phyloP scores from a whole-genome alignment of 1,140 invertebrate genomes.

The Drosophila kikkawai region DNA sequence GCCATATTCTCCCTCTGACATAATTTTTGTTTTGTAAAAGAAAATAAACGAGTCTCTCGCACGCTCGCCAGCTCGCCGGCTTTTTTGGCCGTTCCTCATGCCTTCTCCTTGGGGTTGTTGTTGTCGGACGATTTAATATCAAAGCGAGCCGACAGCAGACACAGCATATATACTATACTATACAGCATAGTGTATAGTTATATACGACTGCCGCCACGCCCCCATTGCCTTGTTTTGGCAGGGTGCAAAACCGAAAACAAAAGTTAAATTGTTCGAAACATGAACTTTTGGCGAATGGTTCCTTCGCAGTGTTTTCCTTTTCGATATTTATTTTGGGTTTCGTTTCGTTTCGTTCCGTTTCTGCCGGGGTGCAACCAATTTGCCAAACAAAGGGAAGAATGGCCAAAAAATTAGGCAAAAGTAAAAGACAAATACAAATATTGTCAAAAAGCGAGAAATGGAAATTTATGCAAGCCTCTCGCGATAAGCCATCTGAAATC shows the following conservation, averaged over 20 bases:
- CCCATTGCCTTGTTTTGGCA: slow-evolving; percentile 57
- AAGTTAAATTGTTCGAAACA: slow-evolving; percentile 72
- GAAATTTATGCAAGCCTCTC: slow-evolving; percentile 71
- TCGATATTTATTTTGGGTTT: slow-evolving; percentile 67
- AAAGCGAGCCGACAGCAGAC: slow-evolving; percentile 70
- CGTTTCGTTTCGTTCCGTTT: slow-evolving; percentile 20
- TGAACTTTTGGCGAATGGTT: slow-evolving; percentile 61
- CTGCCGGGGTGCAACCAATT: slow-evolving; percentile 49
- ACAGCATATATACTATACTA: too few relatives aligned
- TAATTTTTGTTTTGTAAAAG: slow-evolving; percentile 52
- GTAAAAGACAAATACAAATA: slow-evolving; percentile 36
- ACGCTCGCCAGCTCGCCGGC: slow-evolving; percentile 61
- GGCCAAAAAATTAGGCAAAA: slow-evolving; percentile 37
- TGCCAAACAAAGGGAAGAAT: slow-evolving; percentile 55
- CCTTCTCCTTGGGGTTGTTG: slow-evolving; percentile 32
- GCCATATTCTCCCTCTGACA: slow-evolving; percentile 42
- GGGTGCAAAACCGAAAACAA: slow-evolving; percentile 62
- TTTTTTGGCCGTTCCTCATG: slow-evolving; percentile 50
- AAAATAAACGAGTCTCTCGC: slow-evolving; percentile 70
- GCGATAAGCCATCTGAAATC: slow-evolving; percentile 67
- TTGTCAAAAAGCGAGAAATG: slow-evolving; percentile 47
- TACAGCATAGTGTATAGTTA: slow-evolving; percentile 43
- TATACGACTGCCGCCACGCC: slow-evolving; percentile 41
- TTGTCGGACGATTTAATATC: slow-evolving; percentile 76
- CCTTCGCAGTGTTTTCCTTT: slow-evolving; percentile 33